Base-by-base conservation (phyloP, 2,797 vertebrate species). In the Bufotes viridis region DNA sequence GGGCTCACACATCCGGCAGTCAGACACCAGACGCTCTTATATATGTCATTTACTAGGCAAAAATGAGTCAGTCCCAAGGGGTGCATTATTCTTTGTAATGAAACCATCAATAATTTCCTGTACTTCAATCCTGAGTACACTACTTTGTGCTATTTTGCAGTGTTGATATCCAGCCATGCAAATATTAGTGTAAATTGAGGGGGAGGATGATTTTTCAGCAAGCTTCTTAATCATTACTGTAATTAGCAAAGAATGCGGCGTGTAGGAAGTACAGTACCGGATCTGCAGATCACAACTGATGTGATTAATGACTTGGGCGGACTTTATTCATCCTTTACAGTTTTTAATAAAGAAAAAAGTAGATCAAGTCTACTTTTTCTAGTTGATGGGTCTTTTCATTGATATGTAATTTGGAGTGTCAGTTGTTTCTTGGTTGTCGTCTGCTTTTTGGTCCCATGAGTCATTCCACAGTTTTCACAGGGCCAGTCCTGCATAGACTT, bases 11-110 rank as follows among this genome's bases (percentile, higher is more conserved):
- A 81, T 76, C 58, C 70, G 67, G 22, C 69, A 85, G 74, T 89
- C 83, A 89, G 78, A 85, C 83, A 85, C 83, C 78, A 89, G 63
- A 86, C 58, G 69, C 69, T 89, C 75, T 86, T 82, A 82, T 89
- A 82, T 80, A 76, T 89, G 85, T 88, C 55, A 88, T 85, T 85
- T 72, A 82, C 42, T 69, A 86, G 78, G 76, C 87, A 79, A 85
- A 81, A 65, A 57, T 72, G 51, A 85, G 58, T 26, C 51, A 13
- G 18, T 76, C 83, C 49, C 78, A 57, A 82, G 60, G 58, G 87
- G 42, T 51, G 34, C 78, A 86, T 89, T 61, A 57, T 65, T 82
- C 83, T 76, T 85, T 89, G 87, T 89, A 89, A 89, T 89, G 70
- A 85, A 76, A 69, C 78, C 72, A 89, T 89, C 83, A 89, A 82